Evolutionary conservation across 2,113 vertebrate genomes (phyloP), one percentile per base, ranked within the genome.

Genomic region (Peromyscus leucopus): DNA sequence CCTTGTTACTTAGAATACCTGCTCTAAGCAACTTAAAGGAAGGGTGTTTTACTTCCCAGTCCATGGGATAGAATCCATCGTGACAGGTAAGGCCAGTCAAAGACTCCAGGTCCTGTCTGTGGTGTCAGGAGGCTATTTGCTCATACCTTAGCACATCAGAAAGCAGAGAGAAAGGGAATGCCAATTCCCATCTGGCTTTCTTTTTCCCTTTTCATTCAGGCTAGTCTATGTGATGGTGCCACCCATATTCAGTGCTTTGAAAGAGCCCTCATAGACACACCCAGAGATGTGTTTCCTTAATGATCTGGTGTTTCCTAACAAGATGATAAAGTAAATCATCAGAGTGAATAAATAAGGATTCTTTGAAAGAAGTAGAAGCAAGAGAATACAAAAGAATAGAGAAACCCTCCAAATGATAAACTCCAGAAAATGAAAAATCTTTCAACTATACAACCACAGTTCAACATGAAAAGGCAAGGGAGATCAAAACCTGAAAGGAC

Each of bases 301-400:
- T 59, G 24, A 31, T 36, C 51, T 42, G 22, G 2, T 26, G n/a
- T 72, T 74, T 59, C 5, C 13, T 75, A 75, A 89, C 4, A 89
- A 42, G 36, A 11, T 42, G n/a, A 59, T 12, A 89, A 69, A 89
- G 57, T 16, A 22, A 72, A 31, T 26, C 22, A 72, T 72, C 46
- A 87, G 46, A 28, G 2, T 31, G 26, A 61, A 90, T 93, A 92
- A 92, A 90, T 5, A 80, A 91, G 33, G 4, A 46, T 42, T 69
- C 1, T 33, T 76, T 76, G 22, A 16, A 86, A 55, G 46, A 80
- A 69, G 28, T 5, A 46, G 2, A 96, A 85, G 15, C 72, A 33
- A 93, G n/a, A 90, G 86, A 92, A 90, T 72, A 8, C 46, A 74
- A 82, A 96, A 79, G 12, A 90, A 85, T 26, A 86, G n/a, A 85